phyloP scores from a whole-genome alignment of 1,140 invertebrate genomes.

The Heliconius melpomene region DNA sequence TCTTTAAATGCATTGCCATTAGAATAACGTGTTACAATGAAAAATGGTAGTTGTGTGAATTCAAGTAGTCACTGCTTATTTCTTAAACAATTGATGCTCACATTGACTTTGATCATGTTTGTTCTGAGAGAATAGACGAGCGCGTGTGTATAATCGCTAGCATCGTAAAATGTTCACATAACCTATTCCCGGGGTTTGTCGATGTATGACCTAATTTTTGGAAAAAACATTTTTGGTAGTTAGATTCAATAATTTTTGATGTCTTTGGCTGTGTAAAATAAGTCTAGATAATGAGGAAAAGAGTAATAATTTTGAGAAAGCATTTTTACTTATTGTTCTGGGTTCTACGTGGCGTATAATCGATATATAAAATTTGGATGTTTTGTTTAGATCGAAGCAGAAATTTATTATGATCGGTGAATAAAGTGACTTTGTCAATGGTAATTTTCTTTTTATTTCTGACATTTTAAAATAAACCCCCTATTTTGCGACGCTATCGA shows the following conservation, averaged over 20 bases:
- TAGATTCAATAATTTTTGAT: slow-evolving; percentile 75
- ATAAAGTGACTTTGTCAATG: slow-evolving; percentile 77
- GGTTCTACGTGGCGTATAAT: slow-evolving; percentile 64
- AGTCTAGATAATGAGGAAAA: slow-evolving; percentile 58
- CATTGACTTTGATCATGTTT: slow-evolving; percentile 36
- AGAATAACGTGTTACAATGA: slow-evolving; percentile 71
- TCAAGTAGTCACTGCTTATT: slow-evolving; percentile 55
- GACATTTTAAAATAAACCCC: slow-evolving; percentile 36
- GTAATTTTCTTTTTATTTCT: slow-evolving; percentile 58
- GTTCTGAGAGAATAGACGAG: slow-evolving; percentile 41
- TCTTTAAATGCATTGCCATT: slow-evolving; percentile 60
- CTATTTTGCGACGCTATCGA: slow-evolving; percentile 69
- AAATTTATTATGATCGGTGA: slow-evolving; percentile 71
- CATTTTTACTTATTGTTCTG: slow-evolving; percentile 63
- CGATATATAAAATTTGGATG: slow-evolving; percentile 69
- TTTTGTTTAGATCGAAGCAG: slow-evolving; percentile 77
- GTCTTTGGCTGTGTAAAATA: slow-evolving; percentile 80
- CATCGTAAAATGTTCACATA: slow-evolving; percentile 81
- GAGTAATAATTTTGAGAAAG: slow-evolving; percentile 62
- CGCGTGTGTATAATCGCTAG: slow-evolving; percentile 65
- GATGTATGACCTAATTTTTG: slow-evolving; percentile 66
- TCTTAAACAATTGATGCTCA: slow-evolving; percentile 47
- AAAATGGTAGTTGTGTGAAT: slow-evolving; percentile 74
- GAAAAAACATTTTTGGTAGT: slow-evolving; percentile 63
- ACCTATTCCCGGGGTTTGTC: slow-evolving; percentile 66